A percentile compares a stretch with the other conserved stretches of the same genome.
Evolutionary conservation across 2,888 invertebrate genomes (phyloP).

Genomic region (Cyrtodaria siliqua): DNA sequence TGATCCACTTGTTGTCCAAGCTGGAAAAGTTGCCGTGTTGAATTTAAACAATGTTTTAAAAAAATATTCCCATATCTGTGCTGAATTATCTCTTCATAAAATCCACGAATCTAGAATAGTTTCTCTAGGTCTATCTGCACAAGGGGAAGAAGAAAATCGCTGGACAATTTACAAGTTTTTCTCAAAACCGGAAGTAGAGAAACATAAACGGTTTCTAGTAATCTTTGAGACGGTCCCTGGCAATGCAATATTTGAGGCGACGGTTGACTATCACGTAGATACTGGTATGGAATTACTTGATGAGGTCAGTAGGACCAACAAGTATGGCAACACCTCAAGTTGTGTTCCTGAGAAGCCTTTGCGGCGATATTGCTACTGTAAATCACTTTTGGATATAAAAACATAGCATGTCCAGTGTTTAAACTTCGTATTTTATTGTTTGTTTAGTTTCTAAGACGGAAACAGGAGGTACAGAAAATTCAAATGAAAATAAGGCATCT

Average conservation of each 20-base stretch:
- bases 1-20: conserved; percentile 87
- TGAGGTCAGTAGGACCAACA: conserved; percentile 67
- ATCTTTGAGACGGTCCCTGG: conserved; percentile 65
- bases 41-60: conserved; percentile 60
- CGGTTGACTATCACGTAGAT: conserved; percentile 45
- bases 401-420: too few species aligned
- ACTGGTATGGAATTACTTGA: conserved; percentile 53
- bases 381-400: too few species aligned
- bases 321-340: conserved; percentile 66
- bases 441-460: too few species aligned
- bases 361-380: conserved; percentile 66
- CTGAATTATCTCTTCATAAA: conserved; percentile 85
- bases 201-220: conserved; percentile 60
- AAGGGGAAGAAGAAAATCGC: conserved; percentile 52
- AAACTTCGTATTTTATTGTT: too few species aligned
- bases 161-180: conserved; percentile 88
- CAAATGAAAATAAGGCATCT: too few species aligned
- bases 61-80: conserved; percentile 88
- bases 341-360: conserved; percentile 62
- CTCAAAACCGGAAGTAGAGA: conserved; percentile 87
- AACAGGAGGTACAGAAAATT: too few species aligned
- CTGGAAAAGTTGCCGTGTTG: conserved; percentile 86
- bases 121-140: conserved; percentile 52
- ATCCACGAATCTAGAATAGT: conserved; percentile 50
- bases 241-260: conserved; percentile 68